Evolutionary conservation across 2,797 vertebrate species (phyloP).

Genomic region (Gambelia wislizenii): DNA sequence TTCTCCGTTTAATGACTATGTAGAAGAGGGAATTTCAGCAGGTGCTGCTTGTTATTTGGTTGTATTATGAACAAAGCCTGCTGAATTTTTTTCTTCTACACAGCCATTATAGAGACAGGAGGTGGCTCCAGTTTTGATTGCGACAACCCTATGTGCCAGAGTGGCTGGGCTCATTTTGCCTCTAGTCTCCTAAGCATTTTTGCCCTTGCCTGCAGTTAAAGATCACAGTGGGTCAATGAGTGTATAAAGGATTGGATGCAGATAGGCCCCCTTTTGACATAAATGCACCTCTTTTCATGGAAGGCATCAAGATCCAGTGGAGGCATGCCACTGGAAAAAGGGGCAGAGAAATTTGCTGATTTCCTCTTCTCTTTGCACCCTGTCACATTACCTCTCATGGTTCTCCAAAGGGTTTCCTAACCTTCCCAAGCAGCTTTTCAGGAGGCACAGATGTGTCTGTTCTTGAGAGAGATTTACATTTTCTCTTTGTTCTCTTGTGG

Average conservation of each 20-base stretch:
- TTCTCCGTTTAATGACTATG: no score
- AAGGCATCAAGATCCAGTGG: not conserved
- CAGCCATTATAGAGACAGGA: no score
- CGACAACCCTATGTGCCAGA: not conserved
- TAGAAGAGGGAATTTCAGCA: no score
- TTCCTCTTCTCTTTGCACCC: not conserved
- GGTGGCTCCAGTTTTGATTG: no score
- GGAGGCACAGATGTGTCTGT: constrained; percentile 76
- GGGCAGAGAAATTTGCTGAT: not conserved
- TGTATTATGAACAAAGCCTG: no score
- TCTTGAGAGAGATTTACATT: constrained; percentile 72
- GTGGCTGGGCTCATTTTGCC: not conserved
- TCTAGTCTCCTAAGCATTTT: no score
- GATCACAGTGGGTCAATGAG: no score
- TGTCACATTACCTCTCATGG: not conserved
- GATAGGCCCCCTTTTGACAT: not conserved
- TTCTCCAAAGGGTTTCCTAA: not conserved
- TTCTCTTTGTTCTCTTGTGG: constrained; percentile 78
- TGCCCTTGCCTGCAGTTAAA: not conserved
- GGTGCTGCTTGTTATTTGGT: no score
- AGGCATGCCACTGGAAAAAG: not conserved
- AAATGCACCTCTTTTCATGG: not conserved
- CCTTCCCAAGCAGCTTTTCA: not conserved
- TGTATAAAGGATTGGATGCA: not conserved
- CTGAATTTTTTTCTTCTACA: no score